Percentiles rank a stretch among this genome's conserved stretches.
These are phyloP conservation scores for Hipposideros armiger DNA, from an alignment of 2,113 vertebrate species.

Conservation along the genomic window DNA sequence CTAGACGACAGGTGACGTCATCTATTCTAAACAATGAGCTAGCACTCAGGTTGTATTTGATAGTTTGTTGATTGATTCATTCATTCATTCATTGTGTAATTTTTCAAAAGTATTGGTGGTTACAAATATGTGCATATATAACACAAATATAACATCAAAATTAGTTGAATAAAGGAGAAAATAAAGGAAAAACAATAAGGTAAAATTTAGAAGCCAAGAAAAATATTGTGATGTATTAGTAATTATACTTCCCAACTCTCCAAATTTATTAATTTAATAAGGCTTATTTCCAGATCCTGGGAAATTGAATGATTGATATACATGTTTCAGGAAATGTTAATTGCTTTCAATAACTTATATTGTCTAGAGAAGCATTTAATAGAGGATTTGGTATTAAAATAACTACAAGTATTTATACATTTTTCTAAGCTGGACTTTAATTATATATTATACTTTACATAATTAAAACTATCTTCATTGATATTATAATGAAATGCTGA, in stretches of 20 bases:
- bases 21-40: not conserved
- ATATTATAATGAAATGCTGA: not conserved
- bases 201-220: not conserved
- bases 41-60: not conserved
- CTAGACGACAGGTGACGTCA: not conserved
- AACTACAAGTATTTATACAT: not conserved
- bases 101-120: not conserved
- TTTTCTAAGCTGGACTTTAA: not conserved
- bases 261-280: not conserved
- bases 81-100: not conserved
- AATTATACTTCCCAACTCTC: not conserved
- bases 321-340: not conserved
- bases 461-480: conserved; percentile 33
- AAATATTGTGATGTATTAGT: not conserved
- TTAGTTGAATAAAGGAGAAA: not conserved
- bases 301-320: not conserved
- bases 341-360: not conserved
- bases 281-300: not conserved
- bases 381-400: not conserved
- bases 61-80: not conserved
- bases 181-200: not conserved
- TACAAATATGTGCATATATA: not conserved
- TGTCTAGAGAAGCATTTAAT: not conserved
- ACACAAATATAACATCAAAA: not conserved
- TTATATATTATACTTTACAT: not conserved